phyloP scores from a whole-genome alignment of 2,888 invertebrate species.

The Pristionchus maxplancki region DNA sequence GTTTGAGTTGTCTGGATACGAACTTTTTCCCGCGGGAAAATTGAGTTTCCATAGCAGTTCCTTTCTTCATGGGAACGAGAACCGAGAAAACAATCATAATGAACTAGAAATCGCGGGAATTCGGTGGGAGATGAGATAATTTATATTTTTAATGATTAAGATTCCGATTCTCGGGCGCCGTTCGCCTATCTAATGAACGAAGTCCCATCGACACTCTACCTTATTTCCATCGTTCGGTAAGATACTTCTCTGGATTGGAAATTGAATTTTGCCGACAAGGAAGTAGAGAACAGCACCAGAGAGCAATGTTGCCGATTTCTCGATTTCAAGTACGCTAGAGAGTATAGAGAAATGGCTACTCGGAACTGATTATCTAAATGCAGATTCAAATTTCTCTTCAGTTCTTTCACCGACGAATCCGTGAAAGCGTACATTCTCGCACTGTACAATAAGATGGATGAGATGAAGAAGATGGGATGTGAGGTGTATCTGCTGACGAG shows the following conservation, averaged over 20 bases:
- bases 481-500: conserved; percentile 65
- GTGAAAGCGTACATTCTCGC: conserved; percentile 64
- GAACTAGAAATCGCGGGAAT: not conserved
- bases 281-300: not conserved
- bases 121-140: not conserved
- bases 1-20: not conserved
- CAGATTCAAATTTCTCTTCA: conserved; percentile 45
- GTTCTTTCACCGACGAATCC: conserved; percentile 62
- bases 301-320: not conserved
- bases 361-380: not conserved
- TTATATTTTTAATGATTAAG: not conserved
- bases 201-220: conserved; percentile 1
- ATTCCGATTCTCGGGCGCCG: conserved; percentile 14
- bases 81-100: not conserved
- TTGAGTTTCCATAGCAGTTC: not conserved
- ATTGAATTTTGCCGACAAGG: not conserved
- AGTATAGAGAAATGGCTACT: not conserved
- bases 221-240: conserved; percentile 47
- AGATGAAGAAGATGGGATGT: conserved; percentile 58
- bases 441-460: conserved; percentile 64
- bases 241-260: not conserved
- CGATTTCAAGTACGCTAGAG: no score
- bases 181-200: conserved; percentile 45
- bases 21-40: not conserved
- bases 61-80: not conserved